These are phyloP conservation scores for Wasmannia auropunctata DNA, from an alignment of 1,140 invertebrate species.

Conservation along the genomic window DNA sequence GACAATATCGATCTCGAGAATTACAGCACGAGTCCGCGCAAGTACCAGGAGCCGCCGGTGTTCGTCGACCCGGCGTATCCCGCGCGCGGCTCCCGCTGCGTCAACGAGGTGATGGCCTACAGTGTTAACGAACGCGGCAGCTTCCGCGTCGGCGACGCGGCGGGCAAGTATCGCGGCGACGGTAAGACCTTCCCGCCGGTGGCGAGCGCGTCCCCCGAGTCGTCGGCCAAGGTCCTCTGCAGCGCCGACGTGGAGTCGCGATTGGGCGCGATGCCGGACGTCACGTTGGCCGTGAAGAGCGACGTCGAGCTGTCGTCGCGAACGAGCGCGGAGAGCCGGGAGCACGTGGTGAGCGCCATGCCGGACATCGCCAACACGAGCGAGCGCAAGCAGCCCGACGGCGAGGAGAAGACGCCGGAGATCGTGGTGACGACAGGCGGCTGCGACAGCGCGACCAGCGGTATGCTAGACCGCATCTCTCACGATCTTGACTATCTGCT, in stretches of 20 bases:
- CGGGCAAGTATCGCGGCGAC: constrained; percentile 54
- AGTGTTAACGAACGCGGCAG: constrained; percentile 64
- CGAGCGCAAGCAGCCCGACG: constrained; percentile 82
- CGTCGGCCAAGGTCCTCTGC: constrained; percentile 77
- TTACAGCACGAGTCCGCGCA: constrained; percentile 81
- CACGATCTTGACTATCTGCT: constrained; percentile 91
- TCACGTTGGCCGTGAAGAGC: constrained; percentile 80
- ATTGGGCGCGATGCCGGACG: constrained; percentile 81
- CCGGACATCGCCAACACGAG: constrained; percentile 83
- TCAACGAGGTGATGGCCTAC: constrained; percentile 44
- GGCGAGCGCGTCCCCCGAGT: constrained; percentile 63
- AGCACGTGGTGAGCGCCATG: constrained; percentile 72
- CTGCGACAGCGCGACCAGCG: constrained; percentile 78
- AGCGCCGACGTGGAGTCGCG: constrained; percentile 81
- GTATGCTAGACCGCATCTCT: constrained; percentile 90
- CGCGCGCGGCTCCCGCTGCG: constrained; percentile 40
- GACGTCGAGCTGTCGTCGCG: constrained; percentile 65
- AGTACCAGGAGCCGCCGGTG: constrained; percentile 77
- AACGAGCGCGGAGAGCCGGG: constrained; percentile 58
- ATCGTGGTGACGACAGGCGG: constrained; percentile 71
- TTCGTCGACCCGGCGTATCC: constrained; percentile 55
- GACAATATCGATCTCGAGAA: constrained; percentile 82
- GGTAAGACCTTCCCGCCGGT: constrained; percentile 45
- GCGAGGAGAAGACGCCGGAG: constrained; percentile 80
- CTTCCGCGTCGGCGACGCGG: constrained; percentile 71